Conservation (phyloP, 2,113 vertebrate genomes). For the Ammospiza nelsoni region DNA sequence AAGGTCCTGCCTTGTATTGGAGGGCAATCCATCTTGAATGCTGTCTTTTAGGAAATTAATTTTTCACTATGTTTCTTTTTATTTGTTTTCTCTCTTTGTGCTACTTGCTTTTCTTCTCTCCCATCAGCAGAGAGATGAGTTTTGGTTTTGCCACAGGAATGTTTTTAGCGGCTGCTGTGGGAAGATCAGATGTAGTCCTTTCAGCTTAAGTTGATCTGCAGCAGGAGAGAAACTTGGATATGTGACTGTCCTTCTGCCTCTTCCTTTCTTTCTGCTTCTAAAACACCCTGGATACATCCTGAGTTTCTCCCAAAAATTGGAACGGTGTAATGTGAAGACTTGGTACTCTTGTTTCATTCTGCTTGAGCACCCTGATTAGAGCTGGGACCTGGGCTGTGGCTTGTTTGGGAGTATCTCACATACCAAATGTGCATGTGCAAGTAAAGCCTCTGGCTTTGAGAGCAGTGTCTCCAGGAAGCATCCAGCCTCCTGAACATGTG, state of each 20-base stretch:
- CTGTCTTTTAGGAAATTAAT: not conserved
- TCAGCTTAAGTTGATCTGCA: not conserved
- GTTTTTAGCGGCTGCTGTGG: not conserved
- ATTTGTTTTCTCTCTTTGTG: not conserved
- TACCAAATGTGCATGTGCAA: not conserved
- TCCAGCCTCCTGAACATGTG: not conserved
- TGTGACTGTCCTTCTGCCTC: not conserved
- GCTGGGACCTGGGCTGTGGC: not conserved
- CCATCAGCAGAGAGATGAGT: not conserved
- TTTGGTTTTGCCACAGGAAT: not conserved
- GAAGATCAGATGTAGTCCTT: not conserved
- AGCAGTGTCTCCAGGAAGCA: not conserved
- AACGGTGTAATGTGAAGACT: not conserved
- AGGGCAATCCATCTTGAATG: not conserved
- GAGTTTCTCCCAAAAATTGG: not conserved
- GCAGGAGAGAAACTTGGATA: not conserved
- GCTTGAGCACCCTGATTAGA: not conserved
- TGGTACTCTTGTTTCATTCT: not conserved
- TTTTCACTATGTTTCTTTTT: not conserved
- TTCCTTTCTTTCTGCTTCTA: not conserved
- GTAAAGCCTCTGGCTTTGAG: not conserved
- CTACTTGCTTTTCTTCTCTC: not conserved
- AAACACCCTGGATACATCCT: not conserved
- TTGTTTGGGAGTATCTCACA: not conserved
- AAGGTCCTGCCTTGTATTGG: not conserved